Base-by-base conservation (phyloP, 2,888 invertebrate species). In the Lysandra bellargus region DNA sequence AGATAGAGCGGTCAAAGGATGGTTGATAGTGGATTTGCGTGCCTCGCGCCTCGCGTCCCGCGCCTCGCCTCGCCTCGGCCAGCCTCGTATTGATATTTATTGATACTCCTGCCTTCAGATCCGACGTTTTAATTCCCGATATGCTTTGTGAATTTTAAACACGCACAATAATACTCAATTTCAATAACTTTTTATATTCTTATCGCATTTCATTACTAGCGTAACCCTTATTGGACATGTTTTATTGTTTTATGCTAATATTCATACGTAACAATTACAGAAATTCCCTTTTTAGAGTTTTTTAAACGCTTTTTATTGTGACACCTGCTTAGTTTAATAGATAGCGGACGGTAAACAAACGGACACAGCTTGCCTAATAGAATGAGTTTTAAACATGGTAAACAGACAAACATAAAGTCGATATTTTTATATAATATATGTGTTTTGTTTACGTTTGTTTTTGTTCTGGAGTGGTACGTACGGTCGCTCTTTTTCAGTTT, bases 21-120 rank as follows among this genome's bases (percentile, higher is more conserved):
- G 78, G 79, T 80, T 78, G 81, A 80, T 81, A 78, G 80, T 30
- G 60, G 78, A 73, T 80, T 81, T 80, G 81, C 81, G 81, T 81
- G 80, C 80, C 23, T 40, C 76, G 23, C 64, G 40, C 44, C 53
- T 3, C 81, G 81, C 80, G 80, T 79, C n/a, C 4, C 23, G 23
- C 23, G 78, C 61, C 60, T 60, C 74, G 57, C 64, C 61, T n/a
- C 33, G 17, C 57, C 78, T 40, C 23, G 23, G n/a, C 17, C 30
- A 2, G 49, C 78, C 6, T 37, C 64, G 44, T 78, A 78, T 78
- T 69, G 49, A 78, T 78, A 81, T 81, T 81, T 81, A 81, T 81
- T 80, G 80, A 79, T 72, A 79, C 49, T 37, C 73, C 57, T 79
- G 69, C 80, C 78, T 64, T 78, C 64, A 23, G 44, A n/a, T 40